phyloP scores from a whole-genome alignment of 1,140 invertebrate genomes.

The Matsumurasca onukii region DNA sequence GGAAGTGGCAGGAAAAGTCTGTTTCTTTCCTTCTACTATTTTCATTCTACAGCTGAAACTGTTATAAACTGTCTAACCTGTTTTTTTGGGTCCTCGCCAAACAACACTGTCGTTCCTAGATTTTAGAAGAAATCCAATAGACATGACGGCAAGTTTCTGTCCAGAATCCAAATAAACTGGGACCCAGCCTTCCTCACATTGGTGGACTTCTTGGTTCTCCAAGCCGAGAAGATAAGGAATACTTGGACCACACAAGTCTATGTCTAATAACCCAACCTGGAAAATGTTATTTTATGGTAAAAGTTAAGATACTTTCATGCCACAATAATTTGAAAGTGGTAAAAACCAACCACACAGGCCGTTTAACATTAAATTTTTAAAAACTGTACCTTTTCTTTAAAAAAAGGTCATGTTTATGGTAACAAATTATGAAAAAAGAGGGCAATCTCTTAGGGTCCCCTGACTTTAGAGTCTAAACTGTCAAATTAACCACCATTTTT shows the following conservation, averaged over 20 bases:
- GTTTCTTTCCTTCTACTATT: too few species aligned
- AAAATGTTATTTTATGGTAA: not conserved
- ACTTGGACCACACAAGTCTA: constrained; percentile 95
- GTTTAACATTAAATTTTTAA: not conserved
- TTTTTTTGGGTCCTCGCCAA: constrained; percentile 96
- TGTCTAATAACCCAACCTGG: constrained; percentile 89
- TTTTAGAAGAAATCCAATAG: constrained; percentile 89
- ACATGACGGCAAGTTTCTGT: constrained; percentile 89
- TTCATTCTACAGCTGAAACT: too few species aligned
- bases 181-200: constrained; percentile 85
- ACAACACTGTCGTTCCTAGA: constrained; percentile 87
- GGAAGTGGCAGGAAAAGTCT: too few species aligned
- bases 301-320: not conserved
- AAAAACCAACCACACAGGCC: not conserved
- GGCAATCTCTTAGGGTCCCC: too few species aligned
- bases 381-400: not conserved
- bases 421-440: too few species aligned
- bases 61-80: constrained; percentile 59
- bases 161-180: constrained; percentile 85
- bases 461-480: too few species aligned
- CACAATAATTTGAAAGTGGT: not conserved
- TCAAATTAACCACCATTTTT: too few species aligned
- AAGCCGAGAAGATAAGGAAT: constrained; percentile 83
- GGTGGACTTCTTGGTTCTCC: constrained; percentile 75
- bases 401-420: too few species aligned